Base-by-base conservation (phyloP, 1,140 invertebrate genomes). In the Macrosteles quadrilineatus region DNA sequence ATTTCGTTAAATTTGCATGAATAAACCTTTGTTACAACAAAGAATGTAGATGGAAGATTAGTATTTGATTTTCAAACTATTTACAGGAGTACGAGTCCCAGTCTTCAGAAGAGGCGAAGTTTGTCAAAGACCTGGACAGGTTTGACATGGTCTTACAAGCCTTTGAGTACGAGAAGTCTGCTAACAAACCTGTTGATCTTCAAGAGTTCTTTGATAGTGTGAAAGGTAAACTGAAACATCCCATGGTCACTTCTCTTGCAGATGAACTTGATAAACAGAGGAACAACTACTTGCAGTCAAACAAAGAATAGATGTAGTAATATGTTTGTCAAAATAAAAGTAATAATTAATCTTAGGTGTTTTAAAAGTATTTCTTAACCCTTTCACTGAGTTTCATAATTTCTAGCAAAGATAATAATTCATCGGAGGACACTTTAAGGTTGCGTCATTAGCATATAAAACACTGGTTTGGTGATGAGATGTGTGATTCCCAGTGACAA, bases 121-220 rank as follows among this genome's bases (percentile, higher is more conserved):
- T 96, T 78, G 95, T 98, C 0, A 98, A 98, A 83, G 96, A 99
- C 78, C 83, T 99, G 31, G 98, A 99, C 78, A 87, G 90, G 72
- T 90, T 98, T 80, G 97, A 99, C 80, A 93, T 99, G 88, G 85
- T 98, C 57, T 87, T 97, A 76, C 97, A 98, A 82, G 97, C 97
- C 0, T 92, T 90, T 81, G 94, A 98, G 78, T 99, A 99, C 83
- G 97, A 99, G 82, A 88, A 91, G 77, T 83, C 87, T 30, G 87
- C 91, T 73, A 86, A 90, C 55, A 84, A 83, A 57, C 87, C 90
- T 67, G 86, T 87, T 0, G 85, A 87, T 73, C 83, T 98, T 55
- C 88, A 97, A 79, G 94, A 98, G 78, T 98, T 98, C 82, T 98
- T 98, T 77, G 85, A 88, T 73, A 84, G 87, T 0, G 94, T 93